phyloP scores from a whole-genome alignment of 2,113 vertebrate species.

The Pyrgilauda ruficollis region DNA sequence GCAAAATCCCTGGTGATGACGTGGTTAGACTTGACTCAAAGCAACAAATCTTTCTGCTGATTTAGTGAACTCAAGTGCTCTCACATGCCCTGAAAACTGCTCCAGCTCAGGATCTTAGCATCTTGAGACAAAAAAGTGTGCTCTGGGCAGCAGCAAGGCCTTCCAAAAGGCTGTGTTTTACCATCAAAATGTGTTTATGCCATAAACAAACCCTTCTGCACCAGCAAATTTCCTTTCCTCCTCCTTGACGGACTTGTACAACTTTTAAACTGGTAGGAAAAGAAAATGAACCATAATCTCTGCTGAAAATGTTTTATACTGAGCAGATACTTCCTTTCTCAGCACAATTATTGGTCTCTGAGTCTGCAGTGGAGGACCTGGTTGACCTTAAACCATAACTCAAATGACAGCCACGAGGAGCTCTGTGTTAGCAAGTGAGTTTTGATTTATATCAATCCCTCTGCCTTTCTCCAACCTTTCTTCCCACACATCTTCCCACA shows the following conservation, averaged over 20 bases:
- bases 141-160: neutral
- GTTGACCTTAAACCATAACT: neutral
- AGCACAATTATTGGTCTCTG: neutral
- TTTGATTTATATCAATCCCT: neutral
- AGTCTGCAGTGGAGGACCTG: neutral
- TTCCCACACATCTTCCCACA: neutral
- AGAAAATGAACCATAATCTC: neutral
- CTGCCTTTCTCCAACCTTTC: neutral
- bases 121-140: neutral
- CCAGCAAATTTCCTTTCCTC: neutral
- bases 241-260: neutral
- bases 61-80: neutral
- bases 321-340: neutral
- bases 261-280: neutral
- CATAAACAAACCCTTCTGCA: neutral
- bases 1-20: neutral
- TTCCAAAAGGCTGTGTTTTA: neutral
- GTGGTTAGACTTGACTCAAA: neutral
- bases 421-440: neutral
- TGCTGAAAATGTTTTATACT: neutral
- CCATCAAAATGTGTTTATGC: neutral
- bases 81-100: neutral
- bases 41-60: neutral
- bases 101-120: neutral
- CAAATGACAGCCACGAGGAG: neutral